These are phyloP conservation scores for Perizoma flavofasciatum DNA, from an alignment of 2,888 invertebrate genomes.

Conservation along the genomic window DNA sequence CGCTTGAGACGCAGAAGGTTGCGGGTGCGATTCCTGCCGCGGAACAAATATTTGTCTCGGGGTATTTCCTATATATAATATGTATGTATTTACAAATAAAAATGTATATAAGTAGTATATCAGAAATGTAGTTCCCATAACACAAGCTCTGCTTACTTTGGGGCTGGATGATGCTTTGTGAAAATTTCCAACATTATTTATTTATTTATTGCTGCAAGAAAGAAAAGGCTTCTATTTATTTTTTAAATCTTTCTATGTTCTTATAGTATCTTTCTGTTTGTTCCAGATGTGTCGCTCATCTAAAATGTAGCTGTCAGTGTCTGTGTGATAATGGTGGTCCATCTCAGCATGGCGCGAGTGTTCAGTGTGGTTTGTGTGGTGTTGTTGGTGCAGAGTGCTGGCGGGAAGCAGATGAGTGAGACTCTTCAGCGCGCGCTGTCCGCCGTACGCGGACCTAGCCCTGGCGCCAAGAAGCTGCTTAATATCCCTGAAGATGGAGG, in stretches of 20 bases:
- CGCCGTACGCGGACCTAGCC: slow-evolving; percentile 78
- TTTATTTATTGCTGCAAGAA: no score
- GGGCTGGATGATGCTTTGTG: no score
- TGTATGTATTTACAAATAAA: no score
- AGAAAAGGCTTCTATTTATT: no score
- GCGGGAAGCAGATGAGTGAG: slow-evolving; percentile 79
- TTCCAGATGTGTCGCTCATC: slow-evolving; percentile 44
- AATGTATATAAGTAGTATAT: no score
- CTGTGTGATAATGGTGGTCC: slow-evolving; percentile 1
- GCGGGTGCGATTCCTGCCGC: no score
- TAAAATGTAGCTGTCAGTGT: slow-evolving; percentile 43
- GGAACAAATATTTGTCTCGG: no score
- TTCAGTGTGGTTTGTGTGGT: slow-evolving; percentile 56
- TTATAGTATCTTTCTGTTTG: slow-evolving; percentile 20
- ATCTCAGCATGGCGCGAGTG: slow-evolving; percentile 27
- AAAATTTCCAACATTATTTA: no score
- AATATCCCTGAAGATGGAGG: slow-evolving; percentile 83
- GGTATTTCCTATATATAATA: no score
- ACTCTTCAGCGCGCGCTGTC: slow-evolving; percentile 80
- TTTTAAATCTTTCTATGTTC: not conserved
- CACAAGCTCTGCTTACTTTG: no score
- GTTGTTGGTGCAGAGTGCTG: slow-evolving; percentile 59
- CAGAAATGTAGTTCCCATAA: no score
- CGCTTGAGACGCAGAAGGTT: no score
- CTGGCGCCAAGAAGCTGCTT: slow-evolving; percentile 80